Evolutionary conservation across 2,113 vertebrate species (phyloP).

Genomic region (Shinisaurus crocodilurus): DNA sequence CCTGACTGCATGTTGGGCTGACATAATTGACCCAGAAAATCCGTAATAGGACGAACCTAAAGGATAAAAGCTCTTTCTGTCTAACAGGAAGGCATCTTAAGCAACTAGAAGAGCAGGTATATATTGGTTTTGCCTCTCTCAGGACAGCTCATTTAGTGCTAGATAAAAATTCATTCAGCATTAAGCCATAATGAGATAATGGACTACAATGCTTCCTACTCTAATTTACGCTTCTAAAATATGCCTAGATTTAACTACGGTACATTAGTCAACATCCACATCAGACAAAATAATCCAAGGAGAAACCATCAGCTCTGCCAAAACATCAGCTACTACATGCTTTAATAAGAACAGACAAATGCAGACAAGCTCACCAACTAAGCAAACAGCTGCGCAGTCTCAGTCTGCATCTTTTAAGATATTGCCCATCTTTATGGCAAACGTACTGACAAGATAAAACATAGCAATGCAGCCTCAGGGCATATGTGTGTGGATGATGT

Average conservation of each 20-base stretch:
- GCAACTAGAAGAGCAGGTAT: not conserved
- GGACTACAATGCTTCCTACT: not conserved
- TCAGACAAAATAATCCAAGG: conserved; percentile 24
- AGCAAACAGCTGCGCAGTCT: conserved; percentile 50
- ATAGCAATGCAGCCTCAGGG: conserved; percentile 46
- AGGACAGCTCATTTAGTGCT: not conserved
- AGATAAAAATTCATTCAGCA: not conserved
- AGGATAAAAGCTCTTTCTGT: not conserved
- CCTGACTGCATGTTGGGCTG: not conserved
- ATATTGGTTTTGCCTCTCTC: not conserved
- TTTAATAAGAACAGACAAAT: conserved; percentile 24
- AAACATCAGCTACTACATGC: conserved; percentile 3
- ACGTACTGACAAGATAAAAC: conserved; percentile 58
- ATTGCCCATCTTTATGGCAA: conserved; percentile 11
- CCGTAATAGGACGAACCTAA: not conserved
- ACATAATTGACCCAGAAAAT: not conserved
- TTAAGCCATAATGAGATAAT: conserved; percentile 19
- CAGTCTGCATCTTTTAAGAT: conserved; percentile 50
- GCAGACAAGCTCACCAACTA: conserved; percentile 48
- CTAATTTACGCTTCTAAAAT: conserved; percentile 25
- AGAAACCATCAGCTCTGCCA: not conserved
- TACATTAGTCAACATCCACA: conserved; percentile 12
- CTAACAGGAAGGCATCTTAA: not conserved
- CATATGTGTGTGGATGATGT: conserved; percentile 24
- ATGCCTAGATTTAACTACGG: conserved; percentile 15